These are phyloP conservation scores for Paragorgia papillata DNA, from an alignment of 92 coral and sea anemone species.

Conservation along the genomic window DNA sequence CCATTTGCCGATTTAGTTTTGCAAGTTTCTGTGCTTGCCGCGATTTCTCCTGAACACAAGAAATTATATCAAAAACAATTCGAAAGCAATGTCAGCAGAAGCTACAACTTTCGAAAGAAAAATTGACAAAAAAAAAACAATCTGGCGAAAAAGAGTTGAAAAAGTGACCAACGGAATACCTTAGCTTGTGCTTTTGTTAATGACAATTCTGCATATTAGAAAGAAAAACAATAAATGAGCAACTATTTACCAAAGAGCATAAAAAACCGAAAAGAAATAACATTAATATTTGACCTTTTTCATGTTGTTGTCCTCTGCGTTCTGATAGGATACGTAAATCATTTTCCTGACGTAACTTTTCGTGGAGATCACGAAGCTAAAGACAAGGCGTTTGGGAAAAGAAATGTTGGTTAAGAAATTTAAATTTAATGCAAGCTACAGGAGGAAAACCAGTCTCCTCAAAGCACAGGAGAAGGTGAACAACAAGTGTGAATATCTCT, in stretches of 20 bases:
- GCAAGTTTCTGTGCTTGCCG: slow-evolving; percentile 74
- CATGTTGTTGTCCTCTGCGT: slow-evolving; percentile 74
- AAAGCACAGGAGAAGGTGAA: too few relatives aligned
- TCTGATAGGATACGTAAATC: slow-evolving; percentile 84
- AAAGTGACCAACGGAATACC: slow-evolving; percentile 48
- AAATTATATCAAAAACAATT: neutral
- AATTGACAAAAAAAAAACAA: too few relatives aligned
- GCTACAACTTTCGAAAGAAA: too few relatives aligned
- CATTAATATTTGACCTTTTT: too few relatives aligned
- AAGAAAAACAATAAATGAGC: neutral
- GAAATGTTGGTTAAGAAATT: neutral
- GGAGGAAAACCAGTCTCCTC: too few relatives aligned
- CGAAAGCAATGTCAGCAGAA: too few relatives aligned
- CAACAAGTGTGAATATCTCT: neutral
- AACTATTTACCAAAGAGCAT: neutral
- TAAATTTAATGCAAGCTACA: too few relatives aligned
- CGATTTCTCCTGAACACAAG: slow-evolving; percentile 61
- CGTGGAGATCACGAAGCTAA: slow-evolving; percentile 80
- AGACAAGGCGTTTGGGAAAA: neutral
- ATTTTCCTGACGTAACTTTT: slow-evolving; percentile 82
- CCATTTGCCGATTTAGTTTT: slow-evolving; percentile 69
- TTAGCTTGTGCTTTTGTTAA: slow-evolving; percentile 80
- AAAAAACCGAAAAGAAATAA: too few relatives aligned
- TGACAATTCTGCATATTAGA: slow-evolving; percentile 64
- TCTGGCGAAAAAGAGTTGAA: too few relatives aligned